phyloP scores from a whole-genome alignment of 2,888 invertebrate species.

The Drosophila macrothrix region DNA sequence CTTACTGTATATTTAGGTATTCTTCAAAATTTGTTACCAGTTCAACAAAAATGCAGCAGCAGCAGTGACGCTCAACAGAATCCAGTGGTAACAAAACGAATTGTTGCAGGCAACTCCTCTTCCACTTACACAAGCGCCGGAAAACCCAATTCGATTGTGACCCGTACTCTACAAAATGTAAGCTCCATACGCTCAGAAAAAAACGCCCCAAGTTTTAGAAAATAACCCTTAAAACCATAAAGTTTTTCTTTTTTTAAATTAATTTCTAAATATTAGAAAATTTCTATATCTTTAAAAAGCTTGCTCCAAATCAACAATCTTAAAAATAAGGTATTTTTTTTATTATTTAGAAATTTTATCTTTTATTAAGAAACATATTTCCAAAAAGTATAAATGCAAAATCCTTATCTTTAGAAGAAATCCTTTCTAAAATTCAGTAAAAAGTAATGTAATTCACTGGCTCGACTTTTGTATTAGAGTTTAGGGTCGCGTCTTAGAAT shows the following conservation, averaged over 20 bases:
- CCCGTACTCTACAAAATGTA: slow-evolving; percentile 85
- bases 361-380: background rate
- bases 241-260: background rate
- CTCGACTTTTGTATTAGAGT: background rate
- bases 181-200: slow-evolving; percentile 24
- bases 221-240: background rate
- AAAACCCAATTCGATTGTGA: slow-evolving; percentile 79
- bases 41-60: slow-evolving; percentile 72
- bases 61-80: slow-evolving; percentile 73
- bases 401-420: background rate
- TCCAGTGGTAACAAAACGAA: slow-evolving; percentile 78
- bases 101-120: slow-evolving; percentile 62
- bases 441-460: background rate
- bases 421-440: background rate
- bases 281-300: too few relatives aligned
- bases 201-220: background rate
- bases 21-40: slow-evolving; percentile 80
- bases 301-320: background rate
- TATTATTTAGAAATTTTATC: background rate
- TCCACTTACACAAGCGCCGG: slow-evolving; percentile 77
- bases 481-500: background rate
- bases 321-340: background rate
- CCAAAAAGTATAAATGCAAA: background rate
- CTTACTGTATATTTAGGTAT: slow-evolving; percentile 47
- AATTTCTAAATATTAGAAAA: background rate